A percentile compares a stretch with the other conserved stretches of the same genome.
These are phyloP conservation scores for Neodon shergylaensis DNA, from an alignment of 2,113 vertebrate species.

Conservation along the genomic window DNA sequence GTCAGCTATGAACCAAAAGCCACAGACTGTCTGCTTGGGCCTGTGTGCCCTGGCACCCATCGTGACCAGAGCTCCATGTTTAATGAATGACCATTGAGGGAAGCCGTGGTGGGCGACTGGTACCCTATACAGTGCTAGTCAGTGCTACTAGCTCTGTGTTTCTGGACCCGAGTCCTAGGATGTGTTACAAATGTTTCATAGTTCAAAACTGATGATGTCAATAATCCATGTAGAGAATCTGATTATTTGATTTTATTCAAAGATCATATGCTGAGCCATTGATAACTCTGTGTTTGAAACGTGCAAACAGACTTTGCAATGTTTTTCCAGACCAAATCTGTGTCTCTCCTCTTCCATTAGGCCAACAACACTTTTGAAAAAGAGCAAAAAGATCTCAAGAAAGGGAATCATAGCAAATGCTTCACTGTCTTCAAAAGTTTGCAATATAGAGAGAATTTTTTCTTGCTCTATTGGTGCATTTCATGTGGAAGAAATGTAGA, in stretches of 20 bases:
- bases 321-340: not conserved
- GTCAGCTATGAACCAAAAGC: not conserved
- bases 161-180: not conserved
- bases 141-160: not conserved
- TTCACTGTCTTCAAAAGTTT: not conserved
- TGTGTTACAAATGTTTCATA: not conserved
- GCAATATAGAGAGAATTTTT: not conserved
- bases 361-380: not conserved
- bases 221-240: not conserved
- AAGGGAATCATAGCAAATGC: not conserved
- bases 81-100: not conserved
- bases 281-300: not conserved
- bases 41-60: rapidly evolving
- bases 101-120: not conserved
- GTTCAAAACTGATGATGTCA: not conserved
- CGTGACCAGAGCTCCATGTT: rapidly evolving
- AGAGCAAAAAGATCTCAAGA: not conserved
- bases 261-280: not conserved
- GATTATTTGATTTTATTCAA: not conserved
- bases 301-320: not conserved
- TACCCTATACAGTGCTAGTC: not conserved
- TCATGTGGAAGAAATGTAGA: not conserved
- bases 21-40: rapidly evolving
- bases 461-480: not conserved
- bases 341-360: not conserved